Conservation (phyloP, 2,888 invertebrate genomes). For the Craniophora ligustri region DNA sequence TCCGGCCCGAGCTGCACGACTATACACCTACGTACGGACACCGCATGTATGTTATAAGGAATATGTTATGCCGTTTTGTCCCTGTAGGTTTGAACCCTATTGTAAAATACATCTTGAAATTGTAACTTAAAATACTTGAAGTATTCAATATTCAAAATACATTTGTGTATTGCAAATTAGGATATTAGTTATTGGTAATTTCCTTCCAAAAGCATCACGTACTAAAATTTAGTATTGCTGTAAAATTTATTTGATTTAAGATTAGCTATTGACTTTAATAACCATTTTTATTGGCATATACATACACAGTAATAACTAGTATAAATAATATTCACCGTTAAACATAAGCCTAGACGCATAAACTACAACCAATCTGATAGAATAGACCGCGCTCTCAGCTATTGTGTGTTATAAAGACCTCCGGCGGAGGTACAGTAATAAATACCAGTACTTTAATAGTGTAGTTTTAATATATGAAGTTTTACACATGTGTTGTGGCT, state of each 20-base stretch:
- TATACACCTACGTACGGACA: conserved; percentile 55
- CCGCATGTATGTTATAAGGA: conserved; percentile 41
- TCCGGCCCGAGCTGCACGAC: conserved; percentile 74
- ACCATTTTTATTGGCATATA: not conserved
- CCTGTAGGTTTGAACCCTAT: conserved; percentile 4
- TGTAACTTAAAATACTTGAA: not conserved
- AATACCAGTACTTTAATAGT: conserved; percentile 33
- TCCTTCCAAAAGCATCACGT: not conserved
- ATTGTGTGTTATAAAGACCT: conserved; percentile 52
- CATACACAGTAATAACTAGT: not conserved
- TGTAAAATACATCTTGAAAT: not conserved
- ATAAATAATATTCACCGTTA: conserved; percentile 3
- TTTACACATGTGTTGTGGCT: conserved; percentile 24
- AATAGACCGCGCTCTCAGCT: conserved; percentile 15
- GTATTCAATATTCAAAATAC: not conserved
- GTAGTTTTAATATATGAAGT: conserved; percentile 18
- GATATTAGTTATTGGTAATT: conserved; percentile 4
- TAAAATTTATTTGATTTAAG: conserved; percentile 4
- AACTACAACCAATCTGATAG: conserved; percentile 16
- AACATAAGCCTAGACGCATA: conserved; percentile 5
- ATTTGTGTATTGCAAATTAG: not conserved
- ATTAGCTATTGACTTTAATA: not conserved
- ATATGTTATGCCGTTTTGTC: conserved; percentile 35
- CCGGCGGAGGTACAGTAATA: conserved; percentile 35
- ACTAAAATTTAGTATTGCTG: conserved; percentile 8